phyloP scores from a whole-genome alignment of 37 sponge, comb jelly and placozoan genomes.

The Aplysina aerophoba region DNA sequence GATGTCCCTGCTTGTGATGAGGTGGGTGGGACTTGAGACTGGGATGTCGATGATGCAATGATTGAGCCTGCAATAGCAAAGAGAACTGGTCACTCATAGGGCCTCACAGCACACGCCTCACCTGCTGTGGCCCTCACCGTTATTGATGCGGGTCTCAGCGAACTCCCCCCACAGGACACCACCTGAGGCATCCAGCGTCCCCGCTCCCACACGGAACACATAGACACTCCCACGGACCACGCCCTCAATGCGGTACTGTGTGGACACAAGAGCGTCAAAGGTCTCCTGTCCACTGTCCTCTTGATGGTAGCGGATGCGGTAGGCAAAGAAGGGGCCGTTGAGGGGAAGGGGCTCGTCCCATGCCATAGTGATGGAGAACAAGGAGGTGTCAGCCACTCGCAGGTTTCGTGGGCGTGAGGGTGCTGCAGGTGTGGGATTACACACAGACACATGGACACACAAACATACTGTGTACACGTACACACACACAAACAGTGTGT shows the following conservation, averaged over 20 bases:
- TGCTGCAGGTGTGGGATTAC: conserved; percentile 20
- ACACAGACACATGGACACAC: neutral
- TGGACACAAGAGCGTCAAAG: conserved; percentile 1
- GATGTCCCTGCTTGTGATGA: conserved; percentile 4
- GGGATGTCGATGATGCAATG: neutral
- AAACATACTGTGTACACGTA: too few relatives aligned
- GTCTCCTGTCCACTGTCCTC: conserved; percentile 4
- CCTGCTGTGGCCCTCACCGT: conserved; percentile 41
- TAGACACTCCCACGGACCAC: conserved; percentile 45
- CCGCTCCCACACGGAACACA: conserved; percentile 42
- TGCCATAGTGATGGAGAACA: conserved; percentile 44
- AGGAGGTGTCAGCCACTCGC: conserved; percentile 29
- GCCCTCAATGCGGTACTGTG: conserved; percentile 6
- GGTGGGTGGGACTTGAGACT: neutral
- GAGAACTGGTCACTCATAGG: neutral
- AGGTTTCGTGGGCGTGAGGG: conserved; percentile 60
- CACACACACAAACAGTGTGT: too few relatives aligned
- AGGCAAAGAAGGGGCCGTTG: conserved; percentile 56
- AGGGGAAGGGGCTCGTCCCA: conserved; percentile 61
- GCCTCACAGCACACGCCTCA: neutral
- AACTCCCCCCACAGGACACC: conserved; percentile 57
- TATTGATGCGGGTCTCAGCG: conserved; percentile 37
- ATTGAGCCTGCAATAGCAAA: too few relatives aligned
- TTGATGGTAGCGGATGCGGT: conserved; percentile 36
- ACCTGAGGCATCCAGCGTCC: conserved; percentile 43